phyloP scores from a whole-genome alignment of 1,140 invertebrate genomes.

The Pseudomyrmex concolor region DNA sequence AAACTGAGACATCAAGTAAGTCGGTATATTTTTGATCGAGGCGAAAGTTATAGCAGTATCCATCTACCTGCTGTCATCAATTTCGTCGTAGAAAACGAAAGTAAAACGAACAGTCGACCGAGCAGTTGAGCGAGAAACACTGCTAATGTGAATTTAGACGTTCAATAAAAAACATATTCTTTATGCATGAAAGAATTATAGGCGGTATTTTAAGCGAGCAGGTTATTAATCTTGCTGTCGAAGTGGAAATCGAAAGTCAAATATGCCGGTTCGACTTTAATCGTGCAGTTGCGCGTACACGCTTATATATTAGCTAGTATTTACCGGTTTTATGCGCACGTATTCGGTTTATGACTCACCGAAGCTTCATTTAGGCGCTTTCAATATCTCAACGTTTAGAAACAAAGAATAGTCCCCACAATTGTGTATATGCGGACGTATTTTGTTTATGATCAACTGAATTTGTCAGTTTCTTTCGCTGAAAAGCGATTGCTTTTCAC shows the following conservation, averaged over 20 bases:
- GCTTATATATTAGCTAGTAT: background rate
- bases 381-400: slow-evolving; percentile 22
- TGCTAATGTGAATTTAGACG: slow-evolving; percentile 21
- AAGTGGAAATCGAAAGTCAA: slow-evolving; percentile 48
- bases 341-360: background rate
- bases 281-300: background rate
- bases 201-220: background rate
- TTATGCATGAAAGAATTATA: slow-evolving; percentile 4
- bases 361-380: slow-evolving; percentile 45
- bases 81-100: slow-evolving; percentile 13
- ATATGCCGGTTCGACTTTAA: slow-evolving; percentile 20
- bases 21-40: background rate
- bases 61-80: background rate
- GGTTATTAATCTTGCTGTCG: slow-evolving; percentile 4
- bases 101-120: background rate
- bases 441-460: slow-evolving; percentile 25
- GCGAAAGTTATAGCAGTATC: background rate
- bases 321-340: slow-evolving; percentile 43
- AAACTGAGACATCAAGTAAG: background rate
- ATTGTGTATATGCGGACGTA: background rate
- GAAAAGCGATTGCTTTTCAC: slow-evolving; percentile 22
- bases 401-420: slow-evolving; percentile 34
- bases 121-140: background rate
- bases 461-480: background rate
- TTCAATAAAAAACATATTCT: slow-evolving; percentile 2